phyloP scores from a whole-genome alignment of 2,888 invertebrate species.

The Drosophila borealis region DNA sequence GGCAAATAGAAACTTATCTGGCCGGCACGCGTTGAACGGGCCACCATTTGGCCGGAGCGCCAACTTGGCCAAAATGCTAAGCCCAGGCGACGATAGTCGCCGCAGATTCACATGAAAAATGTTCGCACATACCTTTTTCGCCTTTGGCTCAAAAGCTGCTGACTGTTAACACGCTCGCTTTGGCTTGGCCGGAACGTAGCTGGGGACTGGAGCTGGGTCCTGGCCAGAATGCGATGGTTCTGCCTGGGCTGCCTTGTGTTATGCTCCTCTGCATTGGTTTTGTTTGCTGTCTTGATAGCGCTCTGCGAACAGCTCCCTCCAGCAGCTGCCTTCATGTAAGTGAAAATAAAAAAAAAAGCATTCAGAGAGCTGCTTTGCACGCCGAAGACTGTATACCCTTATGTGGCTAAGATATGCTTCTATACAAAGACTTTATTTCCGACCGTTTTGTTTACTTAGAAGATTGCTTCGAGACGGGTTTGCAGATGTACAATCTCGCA shows the following conservation, averaged over 20 bases:
- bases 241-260: constrained; percentile 15
- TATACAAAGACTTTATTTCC: no score
- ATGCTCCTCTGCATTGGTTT: constrained; percentile 57
- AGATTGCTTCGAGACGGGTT: no score
- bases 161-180: constrained; percentile 66
- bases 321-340: constrained; percentile 17
- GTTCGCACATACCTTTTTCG: constrained; percentile 69
- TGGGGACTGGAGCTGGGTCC: no score
- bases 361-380: no score
- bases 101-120: constrained; percentile 68
- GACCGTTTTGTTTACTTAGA: no score
- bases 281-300: constrained; percentile 61
- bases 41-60: constrained; percentile 21
- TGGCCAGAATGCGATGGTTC: not conserved
- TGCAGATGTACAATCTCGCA: no score
- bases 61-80: constrained; percentile 41
- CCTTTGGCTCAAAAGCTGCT: constrained; percentile 70
- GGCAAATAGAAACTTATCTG: constrained; percentile 74
- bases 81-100: constrained; percentile 36
- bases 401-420: not conserved
- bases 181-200: constrained; percentile 6
- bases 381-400: not conserved
- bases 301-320: constrained; percentile 11
- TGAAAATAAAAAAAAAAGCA: constrained; percentile 10
- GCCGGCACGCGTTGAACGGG: constrained; percentile 57